These are phyloP conservation scores for Drosophila nr. fundita DNA, from an alignment of 2,888 invertebrate species.

Conservation along the genomic window DNA sequence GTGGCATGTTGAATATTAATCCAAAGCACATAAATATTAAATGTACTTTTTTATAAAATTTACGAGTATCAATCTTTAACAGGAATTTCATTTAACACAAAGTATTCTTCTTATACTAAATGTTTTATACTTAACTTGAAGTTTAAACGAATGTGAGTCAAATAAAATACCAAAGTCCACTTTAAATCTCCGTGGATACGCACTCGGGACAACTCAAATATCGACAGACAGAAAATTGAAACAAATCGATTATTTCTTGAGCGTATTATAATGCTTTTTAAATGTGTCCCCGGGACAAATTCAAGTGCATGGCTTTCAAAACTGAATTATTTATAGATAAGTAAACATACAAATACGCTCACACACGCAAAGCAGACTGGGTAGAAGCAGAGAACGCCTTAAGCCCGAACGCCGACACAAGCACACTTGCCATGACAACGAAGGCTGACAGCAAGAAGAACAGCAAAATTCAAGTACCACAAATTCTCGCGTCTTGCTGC, in stretches of 20 bases:
- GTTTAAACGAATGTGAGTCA: slow-evolving; percentile 1
- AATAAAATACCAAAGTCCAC: slow-evolving; percentile 3
- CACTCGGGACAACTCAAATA: not conserved
- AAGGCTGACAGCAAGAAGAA: slow-evolving; percentile 29
- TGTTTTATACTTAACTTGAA: not conserved
- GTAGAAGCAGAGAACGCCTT: slow-evolving; percentile 21
- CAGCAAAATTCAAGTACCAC: slow-evolving; percentile 23
- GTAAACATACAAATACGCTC: slow-evolving; percentile 20
- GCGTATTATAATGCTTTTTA: slow-evolving; percentile 25
- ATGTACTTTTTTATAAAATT: not conserved
- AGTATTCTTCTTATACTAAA: not conserved
- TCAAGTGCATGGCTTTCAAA: slow-evolving; percentile 42
- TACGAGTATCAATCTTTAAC: not conserved
- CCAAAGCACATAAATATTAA: not conserved
- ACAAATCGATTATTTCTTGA: slow-evolving; percentile 5
- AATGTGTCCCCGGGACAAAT: slow-evolving; percentile 25
- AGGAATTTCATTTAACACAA: not conserved
- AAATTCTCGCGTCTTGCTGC: slow-evolving; percentile 8
- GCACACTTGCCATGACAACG: slow-evolving; percentile 49
- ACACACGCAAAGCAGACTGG: slow-evolving; percentile 1
- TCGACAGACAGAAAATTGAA: slow-evolving; percentile 15
- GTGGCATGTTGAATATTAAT: not conserved
- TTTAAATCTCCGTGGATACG: not conserved
- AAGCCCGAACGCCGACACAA: slow-evolving; percentile 51
- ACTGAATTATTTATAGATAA: slow-evolving; percentile 30